Evolutionary conservation across 2,113 vertebrate species (phyloP), one percentile per base, ranked within the genome.

Genomic region (Tychaedon coryphoeus): DNA sequence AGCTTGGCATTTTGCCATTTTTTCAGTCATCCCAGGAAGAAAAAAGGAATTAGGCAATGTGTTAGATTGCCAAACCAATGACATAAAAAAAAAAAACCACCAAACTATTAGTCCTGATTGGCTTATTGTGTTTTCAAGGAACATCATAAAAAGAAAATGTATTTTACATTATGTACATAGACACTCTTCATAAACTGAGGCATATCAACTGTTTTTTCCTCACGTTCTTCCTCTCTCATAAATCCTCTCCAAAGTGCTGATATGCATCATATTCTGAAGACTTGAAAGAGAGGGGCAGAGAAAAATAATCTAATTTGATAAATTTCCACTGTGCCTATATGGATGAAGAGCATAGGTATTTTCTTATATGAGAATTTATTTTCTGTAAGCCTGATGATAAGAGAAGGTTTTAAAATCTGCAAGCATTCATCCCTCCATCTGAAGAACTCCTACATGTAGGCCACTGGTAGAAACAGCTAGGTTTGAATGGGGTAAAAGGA

Each of bases 1-100:
- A 67, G 23, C 22, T 81, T 95, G 86, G 72, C 43, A 24, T 81
- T 95, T 92, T 64, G 88, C 76, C 91, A 86, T 67, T 91, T 92
- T 78, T 74, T 71, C 76, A 70, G 51, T 64, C 76, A 92, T 33
- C 23, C 14, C 80, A 89, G 57, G 81, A 86, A 92, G 86, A 86
- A 84, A 81, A 28, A 84, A 71, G 64, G 67, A 86, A 91, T 91
- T 51, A 88, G 43, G 40, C 38, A 88, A 34, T 5, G 19, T 36
- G 38, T 62, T 77, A 86, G 38, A 53, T 64, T 77, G 72, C 79
- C 91, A 95, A 86, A 84, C 8, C 40, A 95, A 62, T 80, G 64
- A 71, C 69, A 92, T 64, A 0, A 81, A 84, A 71, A 54, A 87
- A 73, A 36, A 23, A 22, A 43, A 43, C 38, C 40, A 13, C 5